Percentiles rank a stretch among this genome's conserved stretches.
Conservation (phyloP, 2,113 vertebrate genomes). For the Gasterosteus nipponicus region DNA sequence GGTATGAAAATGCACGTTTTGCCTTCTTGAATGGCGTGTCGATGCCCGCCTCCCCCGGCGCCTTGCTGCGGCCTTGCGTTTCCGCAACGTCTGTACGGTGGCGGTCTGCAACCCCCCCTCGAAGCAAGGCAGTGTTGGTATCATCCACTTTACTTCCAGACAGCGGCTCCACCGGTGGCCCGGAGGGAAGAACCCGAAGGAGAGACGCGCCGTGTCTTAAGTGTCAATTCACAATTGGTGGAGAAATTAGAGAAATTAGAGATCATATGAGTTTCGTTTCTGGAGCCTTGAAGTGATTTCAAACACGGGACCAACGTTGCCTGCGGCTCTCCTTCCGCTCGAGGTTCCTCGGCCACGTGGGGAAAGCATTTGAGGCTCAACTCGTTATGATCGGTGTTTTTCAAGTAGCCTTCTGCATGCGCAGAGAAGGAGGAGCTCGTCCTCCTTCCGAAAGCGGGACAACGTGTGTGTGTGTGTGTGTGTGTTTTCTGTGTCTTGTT, state of each 20-base stretch:
- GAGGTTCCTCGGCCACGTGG: not conserved
- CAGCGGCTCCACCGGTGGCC: conserved; percentile 7
- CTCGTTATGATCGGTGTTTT: conserved; percentile 31
- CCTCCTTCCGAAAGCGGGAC: conserved; percentile 12
- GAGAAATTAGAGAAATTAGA: not conserved
- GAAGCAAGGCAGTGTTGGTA: conserved; percentile 17
- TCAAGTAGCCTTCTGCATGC: conserved; percentile 17
- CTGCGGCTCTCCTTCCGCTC: conserved; percentile 10
- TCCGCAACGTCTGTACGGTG: conserved; percentile 27
- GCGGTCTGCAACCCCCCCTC: conserved; percentile 13
- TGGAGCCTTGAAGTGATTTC: not conserved
- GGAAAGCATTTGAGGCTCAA: conserved; percentile 12
- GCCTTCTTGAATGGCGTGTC: conserved; percentile 31
- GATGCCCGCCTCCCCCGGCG: conserved; percentile 20
- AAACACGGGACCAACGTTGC: not conserved
- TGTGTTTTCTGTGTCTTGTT: conserved; percentile 35
- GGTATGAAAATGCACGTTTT: conserved; percentile 15
- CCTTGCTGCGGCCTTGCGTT: conserved; percentile 29
- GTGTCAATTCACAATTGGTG: not conserved
- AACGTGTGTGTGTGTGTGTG: not conserved
- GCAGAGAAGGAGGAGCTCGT: conserved; percentile 1
- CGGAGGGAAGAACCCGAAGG: not conserved
- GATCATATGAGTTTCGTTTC: too few relatives aligned
- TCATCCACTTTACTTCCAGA: conserved; percentile 27
- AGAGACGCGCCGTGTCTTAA: conserved; percentile 1